A percentile compares a stretch with the other conserved stretches of the same genome.
These are phyloP conservation scores for Plebejus argus DNA, from an alignment of 2,888 invertebrate species.

Conservation along the genomic window DNA sequence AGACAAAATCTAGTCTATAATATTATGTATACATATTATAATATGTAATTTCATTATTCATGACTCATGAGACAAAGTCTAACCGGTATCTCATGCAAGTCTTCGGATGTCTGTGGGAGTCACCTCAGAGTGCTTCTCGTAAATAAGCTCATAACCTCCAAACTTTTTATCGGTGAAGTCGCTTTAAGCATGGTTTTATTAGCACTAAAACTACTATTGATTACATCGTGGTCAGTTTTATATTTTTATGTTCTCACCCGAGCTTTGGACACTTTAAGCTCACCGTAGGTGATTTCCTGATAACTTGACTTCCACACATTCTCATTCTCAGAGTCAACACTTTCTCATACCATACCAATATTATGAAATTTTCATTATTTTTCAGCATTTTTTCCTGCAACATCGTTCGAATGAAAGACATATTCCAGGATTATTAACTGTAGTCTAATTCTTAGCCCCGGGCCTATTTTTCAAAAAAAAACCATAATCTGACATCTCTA, in stretches of 20 bases:
- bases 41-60: background rate
- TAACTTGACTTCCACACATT: background rate
- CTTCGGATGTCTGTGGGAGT: conserved; percentile 6
- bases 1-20: too few relatives aligned
- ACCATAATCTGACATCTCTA: too few relatives aligned
- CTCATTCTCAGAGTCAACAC: background rate
- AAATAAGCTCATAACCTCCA: background rate
- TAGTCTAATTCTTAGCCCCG: too few relatives aligned
- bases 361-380: background rate
- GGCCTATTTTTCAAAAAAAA: too few relatives aligned
- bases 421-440: too few relatives aligned
- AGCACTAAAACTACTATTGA: conserved; percentile 9
- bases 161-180: background rate
- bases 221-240: background rate
- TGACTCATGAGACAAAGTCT: background rate
- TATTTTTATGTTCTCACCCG: background rate
- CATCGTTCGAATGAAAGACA: too few relatives aligned
- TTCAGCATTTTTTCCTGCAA: too few relatives aligned
- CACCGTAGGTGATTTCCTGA: background rate
- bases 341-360: background rate
- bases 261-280: background rate
- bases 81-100: background rate
- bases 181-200: conserved; percentile 4
- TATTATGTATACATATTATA: too few relatives aligned
- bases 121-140: background rate